These are phyloP conservation scores for Schizothorax lantsangensis DNA, from an alignment of 2,797 vertebrate species.

Conservation along the genomic window DNA sequence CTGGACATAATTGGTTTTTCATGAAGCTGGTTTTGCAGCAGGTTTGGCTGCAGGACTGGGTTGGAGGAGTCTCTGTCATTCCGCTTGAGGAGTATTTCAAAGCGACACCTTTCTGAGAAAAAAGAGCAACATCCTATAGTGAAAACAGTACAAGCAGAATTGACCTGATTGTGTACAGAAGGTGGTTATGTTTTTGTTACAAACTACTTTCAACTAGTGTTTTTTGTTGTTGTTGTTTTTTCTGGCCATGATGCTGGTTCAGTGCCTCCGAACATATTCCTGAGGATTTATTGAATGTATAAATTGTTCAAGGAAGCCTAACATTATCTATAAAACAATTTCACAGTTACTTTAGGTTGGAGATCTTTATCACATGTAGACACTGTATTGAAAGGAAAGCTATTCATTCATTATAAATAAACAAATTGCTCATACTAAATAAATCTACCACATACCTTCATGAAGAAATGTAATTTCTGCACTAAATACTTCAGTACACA, in stretches of 20 bases:
- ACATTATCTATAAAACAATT: not conserved
- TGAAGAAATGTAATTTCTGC: not conserved
- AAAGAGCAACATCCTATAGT: not conserved
- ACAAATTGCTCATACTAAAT: not conserved
- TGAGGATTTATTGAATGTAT: conserved; percentile 20
- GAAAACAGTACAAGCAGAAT: not conserved
- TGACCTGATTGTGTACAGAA: conserved; percentile 20
- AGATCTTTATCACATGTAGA: not conserved
- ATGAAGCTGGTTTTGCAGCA: conserved; percentile 79
- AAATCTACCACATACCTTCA: not conserved
- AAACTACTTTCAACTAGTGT: not conserved
- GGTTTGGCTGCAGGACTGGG: conserved; percentile 80
- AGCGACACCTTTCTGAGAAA: conserved; percentile 75
- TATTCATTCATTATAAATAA: not conserved
- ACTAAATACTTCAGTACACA: not conserved
- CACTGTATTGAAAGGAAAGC: not conserved
- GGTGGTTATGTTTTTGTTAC: not conserved
- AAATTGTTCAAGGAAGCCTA: not conserved
- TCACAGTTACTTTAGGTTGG: not conserved
- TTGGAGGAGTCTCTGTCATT: conserved; percentile 73
- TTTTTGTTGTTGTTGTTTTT: not conserved
- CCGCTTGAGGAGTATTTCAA: conserved; percentile 79
- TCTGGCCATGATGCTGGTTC: not conserved
- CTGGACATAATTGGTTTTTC: conserved; percentile 80
- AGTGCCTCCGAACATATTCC: not conserved